phyloP scores from a whole-genome alignment of 2,113 vertebrate genomes.

The Ivindomyrus marchei region DNA sequence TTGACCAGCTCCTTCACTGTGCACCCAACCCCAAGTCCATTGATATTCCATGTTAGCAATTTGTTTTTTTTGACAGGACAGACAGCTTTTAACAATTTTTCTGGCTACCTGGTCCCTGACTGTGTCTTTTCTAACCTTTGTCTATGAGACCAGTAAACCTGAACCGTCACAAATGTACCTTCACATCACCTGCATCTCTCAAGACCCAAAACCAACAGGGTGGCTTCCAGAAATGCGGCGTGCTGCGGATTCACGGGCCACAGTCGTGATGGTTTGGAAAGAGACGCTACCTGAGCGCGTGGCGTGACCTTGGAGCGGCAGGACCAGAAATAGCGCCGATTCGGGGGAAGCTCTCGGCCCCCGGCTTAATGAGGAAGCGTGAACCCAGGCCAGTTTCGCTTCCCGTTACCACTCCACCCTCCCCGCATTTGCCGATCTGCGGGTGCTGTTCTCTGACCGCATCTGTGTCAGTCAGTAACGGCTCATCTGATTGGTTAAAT shows the following conservation, averaged over 20 bases:
- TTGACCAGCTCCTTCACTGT: not conserved
- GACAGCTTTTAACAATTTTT: not conserved
- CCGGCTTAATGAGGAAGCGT: not conserved
- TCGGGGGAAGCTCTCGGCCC: not conserved
- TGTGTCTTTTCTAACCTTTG: not conserved
- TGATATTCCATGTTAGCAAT: not conserved
- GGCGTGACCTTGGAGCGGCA: not conserved
- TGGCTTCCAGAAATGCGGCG: not conserved
- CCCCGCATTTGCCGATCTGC: not conserved
- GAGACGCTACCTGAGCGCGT: not conserved
- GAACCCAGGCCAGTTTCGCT: not conserved
- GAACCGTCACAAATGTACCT: too few species aligned
- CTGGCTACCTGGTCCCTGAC: not conserved
- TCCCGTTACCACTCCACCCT: not conserved
- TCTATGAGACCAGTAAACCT: not conserved
- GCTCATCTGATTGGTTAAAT: not conserved
- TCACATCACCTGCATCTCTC: not conserved
- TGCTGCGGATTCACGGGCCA: not conserved
- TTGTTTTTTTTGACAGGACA: not conserved
- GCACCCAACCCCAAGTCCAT: not conserved
- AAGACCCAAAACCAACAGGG: not conserved
- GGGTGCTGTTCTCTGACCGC: not conserved
- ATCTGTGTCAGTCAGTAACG: not conserved
- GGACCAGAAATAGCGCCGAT: not conserved
- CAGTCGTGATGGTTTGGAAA: not conserved